A percentile compares a stretch with the other conserved stretches of the same genome.
These are phyloP conservation scores for Miniopterus natalensis DNA, from an alignment of 2,113 vertebrate species.

Conservation along the genomic window DNA sequence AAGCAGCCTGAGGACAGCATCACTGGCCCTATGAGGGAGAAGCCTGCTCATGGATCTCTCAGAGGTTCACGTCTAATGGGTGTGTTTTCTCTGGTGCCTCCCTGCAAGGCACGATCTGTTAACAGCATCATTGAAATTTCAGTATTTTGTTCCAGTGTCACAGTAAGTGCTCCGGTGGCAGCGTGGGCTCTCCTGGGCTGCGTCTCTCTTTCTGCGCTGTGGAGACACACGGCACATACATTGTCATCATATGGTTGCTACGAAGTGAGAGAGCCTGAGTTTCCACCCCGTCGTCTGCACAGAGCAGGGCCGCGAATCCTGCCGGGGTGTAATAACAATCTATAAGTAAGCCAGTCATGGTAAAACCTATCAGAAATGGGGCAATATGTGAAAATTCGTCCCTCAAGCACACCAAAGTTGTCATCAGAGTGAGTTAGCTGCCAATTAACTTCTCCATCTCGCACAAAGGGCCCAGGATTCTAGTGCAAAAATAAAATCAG, in stretches of 20 bases:
- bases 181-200: constrained; percentile 54
- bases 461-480: constrained; percentile 80
- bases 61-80: constrained; percentile 68
- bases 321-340: constrained; percentile 77
- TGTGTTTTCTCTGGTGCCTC: constrained; percentile 68
- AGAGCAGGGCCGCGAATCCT: constrained; percentile 79
- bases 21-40: constrained; percentile 52
- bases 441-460: constrained; percentile 86
- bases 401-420: constrained; percentile 82
- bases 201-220: constrained; percentile 61
- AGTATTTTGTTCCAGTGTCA: constrained; percentile 68
- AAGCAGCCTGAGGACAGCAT: constrained; percentile 61
- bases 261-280: constrained; percentile 70
- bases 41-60: constrained; percentile 33
- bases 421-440: constrained; percentile 86
- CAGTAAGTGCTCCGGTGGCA: constrained; percentile 75
- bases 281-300: constrained; percentile 69
- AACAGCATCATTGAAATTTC: constrained; percentile 76
- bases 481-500: constrained; percentile 83
- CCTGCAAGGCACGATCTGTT: constrained; percentile 61
- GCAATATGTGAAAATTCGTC: constrained; percentile 85
- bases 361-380: constrained; percentile 83
- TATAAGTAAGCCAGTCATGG: constrained; percentile 83
- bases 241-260: constrained; percentile 70
- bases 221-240: constrained; percentile 61